phyloP scores from a whole-genome alignment of 1,140 invertebrate species.

The Aethina tumida region DNA sequence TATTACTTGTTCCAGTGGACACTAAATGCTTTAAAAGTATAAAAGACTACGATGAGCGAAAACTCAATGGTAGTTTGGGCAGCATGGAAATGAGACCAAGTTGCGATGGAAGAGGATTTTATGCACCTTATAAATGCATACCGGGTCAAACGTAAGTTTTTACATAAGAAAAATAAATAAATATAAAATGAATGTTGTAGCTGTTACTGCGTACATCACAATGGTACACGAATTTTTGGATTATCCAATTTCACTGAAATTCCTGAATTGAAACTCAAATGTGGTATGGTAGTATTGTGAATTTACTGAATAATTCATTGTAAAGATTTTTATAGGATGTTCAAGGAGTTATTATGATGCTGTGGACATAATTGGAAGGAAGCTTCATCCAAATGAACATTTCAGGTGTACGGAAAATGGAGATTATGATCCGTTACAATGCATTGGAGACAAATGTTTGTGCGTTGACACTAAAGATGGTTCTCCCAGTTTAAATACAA shows the following conservation, averaged over 20 bases:
- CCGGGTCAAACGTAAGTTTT: slow-evolving; percentile 46
- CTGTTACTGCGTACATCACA: slow-evolving; percentile 47
- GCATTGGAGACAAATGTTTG: slow-evolving; percentile 41
- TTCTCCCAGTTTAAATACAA: slow-evolving; percentile 22
- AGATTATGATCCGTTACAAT: slow-evolving; percentile 46
- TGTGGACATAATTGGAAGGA: slow-evolving; percentile 19
- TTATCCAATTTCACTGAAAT: slow-evolving; percentile 40
- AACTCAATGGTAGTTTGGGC: slow-evolving; percentile 27
- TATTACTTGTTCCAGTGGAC: slow-evolving; percentile 18
- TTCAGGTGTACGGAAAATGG: slow-evolving; percentile 43
- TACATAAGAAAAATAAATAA: slow-evolving; percentile 1
- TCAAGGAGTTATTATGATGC: slow-evolving; percentile 37
- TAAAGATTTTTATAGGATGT: slow-evolving; percentile 35
- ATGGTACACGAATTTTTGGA: slow-evolving; percentile 48
- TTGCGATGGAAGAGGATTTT: slow-evolving; percentile 47
- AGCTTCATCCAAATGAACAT: slow-evolving; percentile 23
- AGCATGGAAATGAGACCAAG: slow-evolving; percentile 36
- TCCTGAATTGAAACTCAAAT: slow-evolving; percentile 40
- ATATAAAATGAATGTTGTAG: slow-evolving; percentile 33
- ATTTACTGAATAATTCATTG: slow-evolving; percentile 8
- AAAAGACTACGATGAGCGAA: slow-evolving; percentile 30
- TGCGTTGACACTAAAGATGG: slow-evolving; percentile 44
- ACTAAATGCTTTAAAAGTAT: slow-evolving; percentile 31
- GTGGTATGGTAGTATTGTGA: slow-evolving; percentile 36
- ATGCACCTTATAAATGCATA: slow-evolving; percentile 40